Evolutionary conservation across 2,113 vertebrate species (phyloP).

Genomic region (Phalacrocorax brasilianus): DNA sequence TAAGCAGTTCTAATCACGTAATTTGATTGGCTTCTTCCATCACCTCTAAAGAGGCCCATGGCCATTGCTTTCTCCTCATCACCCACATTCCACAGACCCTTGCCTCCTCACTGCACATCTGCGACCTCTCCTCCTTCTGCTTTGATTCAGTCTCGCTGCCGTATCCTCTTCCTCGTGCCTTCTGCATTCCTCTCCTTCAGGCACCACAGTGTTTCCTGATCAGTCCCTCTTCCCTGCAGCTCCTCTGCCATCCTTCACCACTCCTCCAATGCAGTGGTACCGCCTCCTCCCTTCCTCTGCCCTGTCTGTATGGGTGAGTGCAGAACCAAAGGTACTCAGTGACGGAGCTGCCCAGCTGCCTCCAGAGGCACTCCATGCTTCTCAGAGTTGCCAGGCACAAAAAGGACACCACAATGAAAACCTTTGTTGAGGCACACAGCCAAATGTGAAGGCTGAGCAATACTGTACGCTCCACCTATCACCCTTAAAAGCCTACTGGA

Average conservation of each 20-base stretch:
- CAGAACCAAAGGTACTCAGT: not conserved
- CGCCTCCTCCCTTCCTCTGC: not conserved
- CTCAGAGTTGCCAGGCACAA: not conserved
- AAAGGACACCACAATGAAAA: not conserved
- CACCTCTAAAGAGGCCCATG: rapidly evolving
- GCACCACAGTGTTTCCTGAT: not conserved
- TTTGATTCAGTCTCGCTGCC: rapidly evolving
- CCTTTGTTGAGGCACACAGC: rapidly evolving
- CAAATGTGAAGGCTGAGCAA: not conserved
- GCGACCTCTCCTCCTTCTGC: not conserved
- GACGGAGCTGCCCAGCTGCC: not conserved
- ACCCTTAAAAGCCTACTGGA: not conserved
- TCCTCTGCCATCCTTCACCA: not conserved
- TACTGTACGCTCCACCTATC: not conserved
- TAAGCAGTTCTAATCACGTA: not conserved
- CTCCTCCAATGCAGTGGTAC: no score
- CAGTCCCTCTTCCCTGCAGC: not conserved
- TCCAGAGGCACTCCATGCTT: rapidly evolving
- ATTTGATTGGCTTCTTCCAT: not conserved
- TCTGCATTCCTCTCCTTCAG: not conserved
- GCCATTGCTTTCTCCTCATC: not conserved
- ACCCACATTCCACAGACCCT: not conserved
- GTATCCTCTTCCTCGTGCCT: not conserved
- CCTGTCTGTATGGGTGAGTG: rapidly evolving
- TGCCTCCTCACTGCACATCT: not conserved